A percentile compares a stretch with the other conserved stretches of the same genome.
phyloP scores from a whole-genome alignment of 2,888 invertebrate species.

The Nysson spinosus region DNA sequence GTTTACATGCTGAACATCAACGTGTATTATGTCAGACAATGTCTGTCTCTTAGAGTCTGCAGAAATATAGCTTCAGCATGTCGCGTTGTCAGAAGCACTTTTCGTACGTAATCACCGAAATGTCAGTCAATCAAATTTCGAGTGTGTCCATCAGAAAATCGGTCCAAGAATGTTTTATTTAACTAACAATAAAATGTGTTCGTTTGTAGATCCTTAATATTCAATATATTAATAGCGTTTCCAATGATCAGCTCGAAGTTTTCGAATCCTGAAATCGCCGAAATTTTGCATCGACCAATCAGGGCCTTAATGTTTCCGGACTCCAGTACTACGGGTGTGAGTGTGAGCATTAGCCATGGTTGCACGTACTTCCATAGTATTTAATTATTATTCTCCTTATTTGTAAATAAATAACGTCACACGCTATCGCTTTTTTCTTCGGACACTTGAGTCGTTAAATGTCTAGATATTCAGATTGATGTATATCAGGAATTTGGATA shows the following conservation, averaged over 20 bases:
- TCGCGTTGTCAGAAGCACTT: slow-evolving; percentile 1
- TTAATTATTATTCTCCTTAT: too few species aligned
- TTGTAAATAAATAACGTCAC: too few species aligned
- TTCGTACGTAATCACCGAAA: slow-evolving; percentile 34
- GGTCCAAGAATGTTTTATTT: too few species aligned
- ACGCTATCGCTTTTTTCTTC: too few species aligned
- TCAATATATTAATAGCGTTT: slow-evolving; percentile 21
- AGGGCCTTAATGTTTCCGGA: slow-evolving; percentile 72
- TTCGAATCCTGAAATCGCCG: slow-evolving; percentile 68
- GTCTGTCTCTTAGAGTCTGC: background rate
- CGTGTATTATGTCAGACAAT: background rate
- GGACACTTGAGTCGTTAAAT: too few species aligned
- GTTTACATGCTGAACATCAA: background rate
- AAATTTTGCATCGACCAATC: slow-evolving; percentile 72
- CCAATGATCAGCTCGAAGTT: slow-evolving; percentile 18
- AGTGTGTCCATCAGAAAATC: too few species aligned
- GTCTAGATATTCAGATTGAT: too few species aligned
- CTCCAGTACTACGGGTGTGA: slow-evolving; percentile 73
- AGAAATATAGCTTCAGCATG: slow-evolving; percentile 5
- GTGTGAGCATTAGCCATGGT: slow-evolving; percentile 50
- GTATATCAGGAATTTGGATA: too few species aligned
- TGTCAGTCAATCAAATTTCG: too few species aligned
- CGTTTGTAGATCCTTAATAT: slow-evolving; percentile 35
- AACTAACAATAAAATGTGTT: too few species aligned
- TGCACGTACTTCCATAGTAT: too few species aligned